Evolutionary conservation across 1,140 invertebrate genomes (phyloP), one percentile per base, ranked within the genome.

Genomic region (Anthonomus grandis): DNA sequence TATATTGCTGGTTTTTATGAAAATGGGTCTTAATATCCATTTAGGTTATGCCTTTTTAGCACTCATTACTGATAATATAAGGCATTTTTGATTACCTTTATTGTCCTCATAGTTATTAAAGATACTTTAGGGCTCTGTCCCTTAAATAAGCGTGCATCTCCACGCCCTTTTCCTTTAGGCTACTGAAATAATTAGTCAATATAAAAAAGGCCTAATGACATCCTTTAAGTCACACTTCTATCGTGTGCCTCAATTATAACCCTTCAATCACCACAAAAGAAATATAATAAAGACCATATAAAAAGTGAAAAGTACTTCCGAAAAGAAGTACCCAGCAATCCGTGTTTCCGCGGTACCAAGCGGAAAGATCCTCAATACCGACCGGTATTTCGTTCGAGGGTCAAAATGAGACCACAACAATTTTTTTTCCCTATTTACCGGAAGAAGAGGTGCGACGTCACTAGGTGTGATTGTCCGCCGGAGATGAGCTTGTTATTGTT

Each of bases 381-480:
- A 38, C 36, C 17, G 36, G 17, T 13, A 38, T 38, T 12, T 5
- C 17, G 17, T 38, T 13, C 17, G 12, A 38, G 36, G 36, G 17
- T 13, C 36, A 12, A 38, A 38, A 38, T 38, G n/a, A 38, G 36
- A 38, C 36, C 36, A n/a, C 36, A 4, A n/a, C 6, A 4, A 17
- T 17, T 38, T 38, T 38, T 38, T n/a, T n/a, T n/a, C n/a, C n/a
- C n/a, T n/a, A n/a, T 38, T 38, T 38, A 61, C 63, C 62, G 64
- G 60, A 66, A 64, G 55, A 23, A 36, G 50, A 24, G 21, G 21
- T 36, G 52, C 60, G 59, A 60, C 57, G 60, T 63, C 57, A 64
- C 51, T 55, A 66, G 63, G 62, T 66, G 60, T 64, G 64, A 66
- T 62, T 64, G 52, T 57, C 52, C 51, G 55, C 64, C 64, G 64